A percentile compares a stretch with the other conserved stretches of the same genome.
Conservation (phyloP, 2,113 vertebrate genomes). For the Morone chrysops region DNA sequence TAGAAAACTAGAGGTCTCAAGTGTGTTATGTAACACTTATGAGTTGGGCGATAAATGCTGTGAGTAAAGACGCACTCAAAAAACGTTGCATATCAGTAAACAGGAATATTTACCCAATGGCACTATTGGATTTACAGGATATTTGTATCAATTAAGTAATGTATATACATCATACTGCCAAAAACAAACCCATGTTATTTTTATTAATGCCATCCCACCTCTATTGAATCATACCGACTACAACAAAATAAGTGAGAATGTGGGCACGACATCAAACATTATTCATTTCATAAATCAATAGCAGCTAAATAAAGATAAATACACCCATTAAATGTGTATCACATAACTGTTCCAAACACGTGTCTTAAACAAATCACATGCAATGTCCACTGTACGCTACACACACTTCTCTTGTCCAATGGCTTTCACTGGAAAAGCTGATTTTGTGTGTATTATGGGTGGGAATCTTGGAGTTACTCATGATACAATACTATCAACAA, state of each 20-base stretch:
- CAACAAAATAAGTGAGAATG: background rate
- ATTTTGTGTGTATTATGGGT: constrained; percentile 39
- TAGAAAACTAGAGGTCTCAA: background rate
- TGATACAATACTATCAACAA: constrained; percentile 20
- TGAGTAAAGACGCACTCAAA: too few species aligned
- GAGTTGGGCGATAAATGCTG: too few species aligned
- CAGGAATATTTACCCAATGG: background rate
- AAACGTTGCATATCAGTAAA: too few species aligned
- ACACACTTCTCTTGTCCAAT: background rate
- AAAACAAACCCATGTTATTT: background rate
- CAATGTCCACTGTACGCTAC: too few species aligned
- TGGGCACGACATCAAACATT: background rate
- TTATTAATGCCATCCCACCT: background rate
- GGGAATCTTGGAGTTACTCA: constrained; percentile 5
- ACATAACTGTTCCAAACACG: background rate
- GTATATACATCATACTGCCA: background rate
- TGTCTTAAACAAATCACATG: background rate
- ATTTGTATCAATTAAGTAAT: too few species aligned
- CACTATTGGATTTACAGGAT: background rate
- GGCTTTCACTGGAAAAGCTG: background rate
- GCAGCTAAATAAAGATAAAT: background rate
- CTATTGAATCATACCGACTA: too few species aligned
- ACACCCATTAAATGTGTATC: background rate
- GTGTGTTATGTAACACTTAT: too few species aligned
- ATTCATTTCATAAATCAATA: background rate